Conservation (phyloP, 2,888 invertebrate genomes). For the Invenusta paracnida region DNA sequence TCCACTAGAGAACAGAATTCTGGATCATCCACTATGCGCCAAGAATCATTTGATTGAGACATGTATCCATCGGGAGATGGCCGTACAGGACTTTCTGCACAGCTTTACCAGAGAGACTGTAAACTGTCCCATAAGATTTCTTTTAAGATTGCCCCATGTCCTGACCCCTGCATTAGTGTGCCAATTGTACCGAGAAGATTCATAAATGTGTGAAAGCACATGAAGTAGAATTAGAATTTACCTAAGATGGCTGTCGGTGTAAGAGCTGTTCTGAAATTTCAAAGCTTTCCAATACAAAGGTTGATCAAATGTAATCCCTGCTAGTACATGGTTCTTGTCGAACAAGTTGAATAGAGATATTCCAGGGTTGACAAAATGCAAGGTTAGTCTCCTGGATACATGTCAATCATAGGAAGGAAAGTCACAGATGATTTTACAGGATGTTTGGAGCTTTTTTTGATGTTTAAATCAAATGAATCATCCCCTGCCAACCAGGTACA, state of each 20-base stretch:
- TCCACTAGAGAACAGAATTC: too few relatives aligned
- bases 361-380: background rate
- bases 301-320: background rate
- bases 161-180: background rate
- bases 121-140: background rate
- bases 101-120: too few relatives aligned
- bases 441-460: background rate
- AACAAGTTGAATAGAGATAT: background rate
- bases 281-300: background rate
- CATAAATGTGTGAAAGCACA: background rate
- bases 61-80: too few relatives aligned
- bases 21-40: too few relatives aligned
- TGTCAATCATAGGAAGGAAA: background rate
- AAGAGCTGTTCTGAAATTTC: background rate
- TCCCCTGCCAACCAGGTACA: background rate
- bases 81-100: too few relatives aligned
- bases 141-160: background rate
- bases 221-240: background rate
- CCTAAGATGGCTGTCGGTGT: background rate
- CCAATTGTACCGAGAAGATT: background rate
- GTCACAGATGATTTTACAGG: background rate
- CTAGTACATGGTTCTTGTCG: background rate
- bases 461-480: background rate
- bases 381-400: background rate
- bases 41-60: too few relatives aligned